Percentiles rank a stretch among this genome's conserved stretches.
Conservation (phyloP, 2,797 vertebrate species). For the Rousettus madagascariensis region DNA sequence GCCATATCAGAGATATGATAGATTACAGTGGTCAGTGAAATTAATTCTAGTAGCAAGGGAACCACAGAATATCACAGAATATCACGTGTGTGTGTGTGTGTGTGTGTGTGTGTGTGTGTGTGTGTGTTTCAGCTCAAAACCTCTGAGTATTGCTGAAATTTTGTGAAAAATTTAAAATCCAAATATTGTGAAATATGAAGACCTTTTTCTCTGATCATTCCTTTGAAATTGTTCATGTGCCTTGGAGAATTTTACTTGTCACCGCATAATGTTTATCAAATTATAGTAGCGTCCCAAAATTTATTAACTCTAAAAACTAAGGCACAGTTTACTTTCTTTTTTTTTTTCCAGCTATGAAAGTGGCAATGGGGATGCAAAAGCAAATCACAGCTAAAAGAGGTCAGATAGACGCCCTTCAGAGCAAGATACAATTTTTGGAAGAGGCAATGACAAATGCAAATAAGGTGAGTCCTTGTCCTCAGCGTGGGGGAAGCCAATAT, state of each 20-base stretch:
- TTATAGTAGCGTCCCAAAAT: background rate
- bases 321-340: background rate
- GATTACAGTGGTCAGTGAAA: background rate
- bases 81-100: background rate
- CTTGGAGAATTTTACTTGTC: background rate
- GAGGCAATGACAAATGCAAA: constrained; percentile 85
- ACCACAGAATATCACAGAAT: background rate
- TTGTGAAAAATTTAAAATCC: background rate
- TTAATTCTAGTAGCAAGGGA: background rate
- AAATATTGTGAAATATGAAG: background rate
- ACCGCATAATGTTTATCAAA: background rate
- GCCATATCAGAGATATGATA: background rate
- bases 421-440: constrained; percentile 90
- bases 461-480: constrained; percentile 82
- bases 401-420: constrained; percentile 89
- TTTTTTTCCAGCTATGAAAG: constrained; percentile 86
- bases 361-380: constrained; percentile 91
- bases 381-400: constrained; percentile 90
- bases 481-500: background rate
- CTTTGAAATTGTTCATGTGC: background rate
- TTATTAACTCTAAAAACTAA: constrained; percentile 24
- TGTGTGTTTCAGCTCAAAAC: background rate
- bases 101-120: too few relatives aligned
- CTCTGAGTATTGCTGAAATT: constrained; percentile 7
- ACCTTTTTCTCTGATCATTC: background rate